These are phyloP conservation scores for Nemotelus pantherinus DNA, from an alignment of 2,888 invertebrate species.

Conservation along the genomic window DNA sequence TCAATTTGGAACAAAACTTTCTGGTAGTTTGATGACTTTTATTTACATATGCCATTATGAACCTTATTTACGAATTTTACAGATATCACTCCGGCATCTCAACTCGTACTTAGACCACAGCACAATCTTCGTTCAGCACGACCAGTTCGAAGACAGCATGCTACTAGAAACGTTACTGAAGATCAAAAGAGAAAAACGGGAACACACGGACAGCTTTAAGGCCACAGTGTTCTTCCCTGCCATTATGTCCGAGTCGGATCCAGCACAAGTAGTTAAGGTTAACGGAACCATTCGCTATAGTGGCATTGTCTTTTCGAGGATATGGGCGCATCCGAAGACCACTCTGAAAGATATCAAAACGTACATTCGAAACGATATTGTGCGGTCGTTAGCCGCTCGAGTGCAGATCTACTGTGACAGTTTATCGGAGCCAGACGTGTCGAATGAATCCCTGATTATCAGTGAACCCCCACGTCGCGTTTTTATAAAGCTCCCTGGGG, in stretches of 20 bases:
- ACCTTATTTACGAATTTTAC: slow-evolving; percentile 11
- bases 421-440: slow-evolving; percentile 68
- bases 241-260: slow-evolving; percentile 66
- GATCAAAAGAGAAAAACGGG: slow-evolving; percentile 66
- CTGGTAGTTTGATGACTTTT: slow-evolving; percentile 51
- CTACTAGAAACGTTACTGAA: slow-evolving; percentile 72
- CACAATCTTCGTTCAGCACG: slow-evolving; percentile 79
- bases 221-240: slow-evolving; percentile 77
- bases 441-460: slow-evolving; percentile 70
- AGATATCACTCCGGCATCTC: slow-evolving; percentile 67
- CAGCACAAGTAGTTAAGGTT: slow-evolving; percentile 40
- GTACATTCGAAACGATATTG: slow-evolving; percentile 83
- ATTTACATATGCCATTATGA: slow-evolving; percentile 36
- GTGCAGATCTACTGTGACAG: slow-evolving; percentile 95
- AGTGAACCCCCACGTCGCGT: slow-evolving; percentile 92
- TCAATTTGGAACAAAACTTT: slow-evolving; percentile 62
- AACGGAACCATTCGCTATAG: slow-evolving; percentile 56
- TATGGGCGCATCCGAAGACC: slow-evolving; percentile 82
- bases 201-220: slow-evolving; percentile 58
- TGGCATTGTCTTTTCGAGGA: slow-evolving; percentile 66
- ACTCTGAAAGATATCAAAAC: slow-evolving; percentile 76
- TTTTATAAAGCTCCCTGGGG: slow-evolving; percentile 74
- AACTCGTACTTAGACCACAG: slow-evolving; percentile 67
- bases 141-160: slow-evolving; percentile 72
- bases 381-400: slow-evolving; percentile 84